Conservation (phyloP, 2,113 vertebrate genomes). For the Triplophysa siluroides region DNA sequence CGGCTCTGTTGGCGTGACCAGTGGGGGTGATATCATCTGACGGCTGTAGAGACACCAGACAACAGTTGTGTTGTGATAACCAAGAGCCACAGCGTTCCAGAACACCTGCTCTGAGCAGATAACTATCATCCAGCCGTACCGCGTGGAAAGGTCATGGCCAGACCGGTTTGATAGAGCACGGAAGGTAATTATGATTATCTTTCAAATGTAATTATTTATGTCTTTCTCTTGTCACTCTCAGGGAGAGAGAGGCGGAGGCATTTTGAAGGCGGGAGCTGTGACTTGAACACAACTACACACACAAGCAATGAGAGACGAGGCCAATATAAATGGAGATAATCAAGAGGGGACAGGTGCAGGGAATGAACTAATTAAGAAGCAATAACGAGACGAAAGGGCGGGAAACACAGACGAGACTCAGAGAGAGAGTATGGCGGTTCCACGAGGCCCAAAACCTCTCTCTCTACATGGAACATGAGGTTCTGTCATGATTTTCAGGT, state of each 20-base stretch:
- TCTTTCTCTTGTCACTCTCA: not conserved
- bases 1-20: not conserved
- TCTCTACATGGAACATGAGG: no score
- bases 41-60: not conserved
- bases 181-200: conserved; percentile 20
- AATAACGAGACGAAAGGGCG: no score
- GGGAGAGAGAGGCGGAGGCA: not conserved
- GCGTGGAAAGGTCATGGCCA: conserved; percentile 17
- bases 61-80: not conserved
- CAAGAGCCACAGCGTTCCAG: not conserved
- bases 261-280: not conserved
- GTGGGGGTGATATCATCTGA: conserved; percentile 20
- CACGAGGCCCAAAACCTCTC: no score
- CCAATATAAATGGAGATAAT: no score
- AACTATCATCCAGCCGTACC: not conserved
- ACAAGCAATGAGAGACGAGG: no score
- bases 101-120: conserved; percentile 1
- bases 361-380: no score
- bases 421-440: no score
- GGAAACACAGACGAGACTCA: no score
- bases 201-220: not conserved
- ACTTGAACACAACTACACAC: not conserved
- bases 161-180: not conserved
- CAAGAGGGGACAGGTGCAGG: no score
- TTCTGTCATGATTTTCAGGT: no score